Conservation (phyloP, 1,140 invertebrate genomes). For the Drosophila willistoni region DNA sequence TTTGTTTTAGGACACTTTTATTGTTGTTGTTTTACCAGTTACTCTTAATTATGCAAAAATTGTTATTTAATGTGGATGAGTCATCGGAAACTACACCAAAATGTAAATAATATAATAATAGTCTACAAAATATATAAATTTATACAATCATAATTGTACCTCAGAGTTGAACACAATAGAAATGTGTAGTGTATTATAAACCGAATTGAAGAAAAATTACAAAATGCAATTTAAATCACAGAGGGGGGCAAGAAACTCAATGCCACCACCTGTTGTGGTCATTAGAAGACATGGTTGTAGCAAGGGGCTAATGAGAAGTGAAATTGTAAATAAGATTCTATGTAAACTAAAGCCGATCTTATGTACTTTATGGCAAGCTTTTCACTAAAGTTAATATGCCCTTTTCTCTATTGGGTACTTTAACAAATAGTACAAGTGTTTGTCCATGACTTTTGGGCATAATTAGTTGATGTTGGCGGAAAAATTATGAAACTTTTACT, state of each 20-base stretch:
- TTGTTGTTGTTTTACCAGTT: conserved; percentile 28
- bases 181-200: not conserved
- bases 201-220: conserved; percentile 26
- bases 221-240: conserved; percentile 20
- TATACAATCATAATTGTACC: not conserved
- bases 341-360: no score
- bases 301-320: not conserved
- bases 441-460: conserved; percentile 1
- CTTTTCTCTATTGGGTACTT: no score
- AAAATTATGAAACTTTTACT: conserved; percentile 53
- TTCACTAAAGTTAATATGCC: no score
- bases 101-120: not conserved
- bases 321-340: not conserved
- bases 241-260: conserved; percentile 41
- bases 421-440: not conserved
- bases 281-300: not conserved
- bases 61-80: conserved; percentile 42
- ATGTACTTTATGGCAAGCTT: no score
- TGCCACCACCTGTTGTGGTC: conserved; percentile 43
- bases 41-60: conserved; percentile 48
- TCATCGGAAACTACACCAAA: conserved; percentile 9
- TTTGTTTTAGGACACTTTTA: conserved; percentile 40
- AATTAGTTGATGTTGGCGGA: conserved; percentile 10
- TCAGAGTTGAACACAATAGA: not conserved
- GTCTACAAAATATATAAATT: not conserved